These are phyloP conservation scores for Spodoptera exigua DNA, from an alignment of 2,888 invertebrate species.

Conservation along the genomic window DNA sequence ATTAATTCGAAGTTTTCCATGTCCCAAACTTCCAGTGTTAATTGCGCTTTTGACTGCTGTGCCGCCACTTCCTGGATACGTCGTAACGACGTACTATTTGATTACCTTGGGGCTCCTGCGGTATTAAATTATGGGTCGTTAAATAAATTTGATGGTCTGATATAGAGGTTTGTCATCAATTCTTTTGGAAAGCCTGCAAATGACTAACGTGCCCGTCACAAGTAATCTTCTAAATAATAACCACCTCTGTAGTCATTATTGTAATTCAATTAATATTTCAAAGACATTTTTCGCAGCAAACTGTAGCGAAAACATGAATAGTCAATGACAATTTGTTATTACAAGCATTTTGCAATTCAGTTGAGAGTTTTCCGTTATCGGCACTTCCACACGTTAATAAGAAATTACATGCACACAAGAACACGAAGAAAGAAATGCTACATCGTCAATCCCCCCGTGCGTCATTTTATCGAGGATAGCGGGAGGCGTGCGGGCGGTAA, in stretches of 20 bases:
- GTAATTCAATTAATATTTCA: no score
- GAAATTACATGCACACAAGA: conserved; percentile 43
- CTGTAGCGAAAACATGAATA: no score
- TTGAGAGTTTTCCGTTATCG: conserved; percentile 15
- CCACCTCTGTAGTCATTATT: not conserved
- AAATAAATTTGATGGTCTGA: conserved; percentile 54
- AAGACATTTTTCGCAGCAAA: no score
- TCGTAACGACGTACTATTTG: conserved; percentile 59
- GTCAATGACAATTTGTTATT: no score
- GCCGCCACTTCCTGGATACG: conserved; percentile 49
- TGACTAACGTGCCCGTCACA: conserved; percentile 21
- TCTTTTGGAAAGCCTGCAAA: conserved; percentile 42
- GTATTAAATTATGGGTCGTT: conserved; percentile 52
- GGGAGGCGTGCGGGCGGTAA: conserved; percentile 58
- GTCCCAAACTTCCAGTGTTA: conserved; percentile 74
- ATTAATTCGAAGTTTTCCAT: conserved; percentile 80
- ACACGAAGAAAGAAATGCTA: conserved; percentile 45
- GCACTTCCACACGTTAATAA: conserved; percentile 37
- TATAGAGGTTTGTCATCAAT: conserved; percentile 47
- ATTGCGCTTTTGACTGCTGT: conserved; percentile 75
- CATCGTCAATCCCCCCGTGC: conserved; percentile 50
- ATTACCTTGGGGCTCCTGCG: conserved; percentile 55
- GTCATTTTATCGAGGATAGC: conserved; percentile 59
- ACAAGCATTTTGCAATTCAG: conserved; percentile 8
- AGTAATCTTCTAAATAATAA: conserved; percentile 7